phyloP scores from a whole-genome alignment of 2,888 invertebrate species.

The Pocota personata region DNA sequence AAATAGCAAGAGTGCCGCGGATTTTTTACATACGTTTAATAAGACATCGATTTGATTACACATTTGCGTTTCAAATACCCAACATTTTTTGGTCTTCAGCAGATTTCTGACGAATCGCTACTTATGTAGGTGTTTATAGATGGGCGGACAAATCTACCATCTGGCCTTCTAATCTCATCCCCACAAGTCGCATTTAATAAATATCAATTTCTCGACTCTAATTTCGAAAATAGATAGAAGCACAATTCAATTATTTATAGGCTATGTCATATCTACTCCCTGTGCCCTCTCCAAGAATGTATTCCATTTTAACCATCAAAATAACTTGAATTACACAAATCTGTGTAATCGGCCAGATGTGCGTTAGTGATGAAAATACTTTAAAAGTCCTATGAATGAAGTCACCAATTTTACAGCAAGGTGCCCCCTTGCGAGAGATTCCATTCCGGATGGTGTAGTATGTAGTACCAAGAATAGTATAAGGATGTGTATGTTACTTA shows the following conservation, averaged over 20 bases:
- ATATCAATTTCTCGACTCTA: background rate
- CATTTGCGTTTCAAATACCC: no score
- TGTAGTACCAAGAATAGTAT: background rate
- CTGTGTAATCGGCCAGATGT: constrained; percentile 4
- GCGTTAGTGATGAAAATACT: background rate
- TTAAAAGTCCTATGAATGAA: constrained; percentile 1
- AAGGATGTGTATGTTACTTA: background rate
- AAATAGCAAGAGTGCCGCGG: no score
- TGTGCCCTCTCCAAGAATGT: background rate
- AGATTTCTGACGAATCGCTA: no score
- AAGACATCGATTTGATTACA: no score
- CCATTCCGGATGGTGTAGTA: background rate
- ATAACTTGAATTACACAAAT: background rate
- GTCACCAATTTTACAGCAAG: background rate
- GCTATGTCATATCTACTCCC: background rate
- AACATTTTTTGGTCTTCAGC: no score
- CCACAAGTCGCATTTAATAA: background rate
- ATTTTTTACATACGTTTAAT: no score
- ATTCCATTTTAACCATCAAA: background rate
- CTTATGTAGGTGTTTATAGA: no score
- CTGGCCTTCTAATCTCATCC: background rate
- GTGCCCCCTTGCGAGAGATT: background rate
- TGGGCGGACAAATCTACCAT: no score
- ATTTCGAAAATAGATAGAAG: background rate
- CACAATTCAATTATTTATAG: background rate